phyloP scores from a whole-genome alignment of 2,113 vertebrate genomes.

The Xiphophorus maculatus region DNA sequence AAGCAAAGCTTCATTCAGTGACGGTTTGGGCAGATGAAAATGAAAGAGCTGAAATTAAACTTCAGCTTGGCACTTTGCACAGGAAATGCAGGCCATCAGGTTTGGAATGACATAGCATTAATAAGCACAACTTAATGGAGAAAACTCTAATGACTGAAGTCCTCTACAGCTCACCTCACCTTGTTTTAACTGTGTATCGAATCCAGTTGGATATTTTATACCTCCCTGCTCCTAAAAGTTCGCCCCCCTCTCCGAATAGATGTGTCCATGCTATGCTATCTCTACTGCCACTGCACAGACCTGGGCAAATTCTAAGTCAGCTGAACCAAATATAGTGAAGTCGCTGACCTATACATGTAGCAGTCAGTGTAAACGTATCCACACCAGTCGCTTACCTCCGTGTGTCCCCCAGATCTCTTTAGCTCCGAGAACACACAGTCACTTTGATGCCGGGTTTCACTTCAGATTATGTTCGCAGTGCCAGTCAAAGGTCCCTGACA shows the following conservation, averaged over 20 bases:
- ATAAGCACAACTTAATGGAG: neutral
- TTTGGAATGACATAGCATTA: neutral
- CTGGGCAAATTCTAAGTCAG: neutral
- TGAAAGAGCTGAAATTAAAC: neutral
- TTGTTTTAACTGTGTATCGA: neutral
- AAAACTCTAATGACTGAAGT: neutral
- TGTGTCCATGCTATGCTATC: no score
- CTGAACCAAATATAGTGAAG: conserved; percentile 13
- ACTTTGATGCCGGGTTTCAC: conserved; percentile 14
- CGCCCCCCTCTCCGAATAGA: no score
- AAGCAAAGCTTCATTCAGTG: neutral
- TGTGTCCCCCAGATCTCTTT: conserved; percentile 1
- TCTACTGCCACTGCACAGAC: neutral
- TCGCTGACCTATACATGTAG: neutral
- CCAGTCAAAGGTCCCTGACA: neutral
- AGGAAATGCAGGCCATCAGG: neutral
- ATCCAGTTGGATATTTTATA: neutral
- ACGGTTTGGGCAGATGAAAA: neutral
- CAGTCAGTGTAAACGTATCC: conserved; percentile 29
- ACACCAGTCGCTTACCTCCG: neutral
- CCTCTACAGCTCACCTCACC: neutral
- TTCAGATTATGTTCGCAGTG: conserved; percentile 5
- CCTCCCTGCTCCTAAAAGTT: no score
- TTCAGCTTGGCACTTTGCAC: neutral
- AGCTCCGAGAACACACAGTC: neutral